Base-by-base conservation (phyloP, 1,140 invertebrate genomes). In the Euwallacea similis region DNA sequence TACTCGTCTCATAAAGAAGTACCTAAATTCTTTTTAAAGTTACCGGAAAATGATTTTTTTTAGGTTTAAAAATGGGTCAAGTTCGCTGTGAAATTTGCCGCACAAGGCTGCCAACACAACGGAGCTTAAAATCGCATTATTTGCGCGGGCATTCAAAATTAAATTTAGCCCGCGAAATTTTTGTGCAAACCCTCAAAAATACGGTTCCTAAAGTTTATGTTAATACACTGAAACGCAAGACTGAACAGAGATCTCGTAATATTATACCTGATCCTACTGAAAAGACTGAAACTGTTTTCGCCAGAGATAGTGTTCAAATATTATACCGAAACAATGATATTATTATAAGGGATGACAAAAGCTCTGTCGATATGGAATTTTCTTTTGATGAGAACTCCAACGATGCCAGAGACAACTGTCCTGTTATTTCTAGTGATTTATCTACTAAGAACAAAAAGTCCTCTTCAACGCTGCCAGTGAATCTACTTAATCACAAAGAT, bases 331-430 rank as follows among this genome's bases (percentile, higher is more conserved):
- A 70, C 16, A 72, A 75, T 21, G 74, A 75, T 60, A 69, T 74
- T 55, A 73, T 75, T 65, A 73, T 73, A 42, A 53, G 71, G 21
- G 71, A 73, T 56, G 66, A 65, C 53, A 70, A 75, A 60, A 75
- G 71, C 47, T 62, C 66, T 15, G 54, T 73, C 16, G 68, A 73
- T 66, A 66, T 75, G 66, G 71, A 75, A 47, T 73, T 75, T 56
- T 75, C 74, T 11, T 75, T 75, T 61, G 74, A 75, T 46, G 74
- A 74, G 54, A 69, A 62, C n/a, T 65, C 65, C 1, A 56, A 15
- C 44, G 69, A 75, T 46, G 15, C 41, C 11, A 70, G 64, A 44
- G 71, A 69, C 9, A 50, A 50, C 21, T 33, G 21, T 33, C 4
- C 21, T 33, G 13, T 50, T 50, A 50, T 50, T 13, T 50, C 46